Conservation (phyloP, 2,797 vertebrate species). For the Platyrinchus mystaceus region DNA sequence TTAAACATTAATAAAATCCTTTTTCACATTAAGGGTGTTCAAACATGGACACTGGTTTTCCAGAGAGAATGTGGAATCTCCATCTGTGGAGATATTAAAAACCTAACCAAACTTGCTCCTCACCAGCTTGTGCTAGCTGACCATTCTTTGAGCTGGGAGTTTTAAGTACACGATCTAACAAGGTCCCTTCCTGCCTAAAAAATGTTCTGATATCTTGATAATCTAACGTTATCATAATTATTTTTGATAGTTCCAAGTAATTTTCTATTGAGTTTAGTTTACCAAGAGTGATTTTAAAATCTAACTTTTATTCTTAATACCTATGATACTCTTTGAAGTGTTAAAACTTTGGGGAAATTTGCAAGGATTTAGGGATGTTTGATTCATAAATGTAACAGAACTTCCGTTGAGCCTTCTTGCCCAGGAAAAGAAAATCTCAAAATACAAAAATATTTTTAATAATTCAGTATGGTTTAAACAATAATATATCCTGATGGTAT, state of each 20-base stretch:
- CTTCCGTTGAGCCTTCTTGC: neutral
- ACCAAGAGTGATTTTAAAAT: neutral
- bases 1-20: neutral
- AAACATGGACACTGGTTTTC: neutral
- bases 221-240: neutral
- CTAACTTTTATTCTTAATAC: neutral
- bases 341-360: neutral
- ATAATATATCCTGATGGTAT: neutral
- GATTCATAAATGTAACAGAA: neutral
- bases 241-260: neutral
- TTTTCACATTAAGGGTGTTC: neutral
- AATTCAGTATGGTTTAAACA: neutral
- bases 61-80: neutral
- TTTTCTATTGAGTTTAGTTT: neutral
- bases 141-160: neutral
- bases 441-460: neutral
- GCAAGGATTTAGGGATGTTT: neutral
- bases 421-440: neutral
- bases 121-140: neutral
- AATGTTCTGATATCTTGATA: neutral
- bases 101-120: neutral
- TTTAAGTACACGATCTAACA: neutral
- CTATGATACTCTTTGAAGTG: neutral
- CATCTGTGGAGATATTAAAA: neutral
- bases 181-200: neutral